A percentile compares a stretch with the other conserved stretches of the same genome.
Conservation (phyloP, 2,113 vertebrate species). For the Vimba vimba region DNA sequence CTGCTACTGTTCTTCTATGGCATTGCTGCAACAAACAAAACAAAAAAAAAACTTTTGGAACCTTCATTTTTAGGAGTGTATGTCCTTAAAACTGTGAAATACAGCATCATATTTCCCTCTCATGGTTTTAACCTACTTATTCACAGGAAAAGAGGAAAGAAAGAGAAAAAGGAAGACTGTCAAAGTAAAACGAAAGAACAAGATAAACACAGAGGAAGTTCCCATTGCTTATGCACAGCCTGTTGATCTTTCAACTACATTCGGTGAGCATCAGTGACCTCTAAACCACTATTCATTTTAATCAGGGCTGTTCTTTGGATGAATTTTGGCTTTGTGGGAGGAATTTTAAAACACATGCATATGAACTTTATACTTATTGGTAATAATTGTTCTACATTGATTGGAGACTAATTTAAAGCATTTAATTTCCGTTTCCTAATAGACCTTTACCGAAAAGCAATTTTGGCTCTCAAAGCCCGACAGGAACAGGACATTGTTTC, state of each 20-base stretch:
- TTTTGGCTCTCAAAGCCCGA: slow-evolving; percentile 84
- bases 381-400: background rate
- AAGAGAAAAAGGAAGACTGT: slow-evolving; percentile 78
- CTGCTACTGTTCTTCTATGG: too few species aligned
- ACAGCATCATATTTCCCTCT: background rate
- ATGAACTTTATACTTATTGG: background rate
- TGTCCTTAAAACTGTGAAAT: background rate
- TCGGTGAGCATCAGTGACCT: slow-evolving; percentile 71
- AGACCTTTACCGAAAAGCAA: slow-evolving; percentile 88
- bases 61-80: too few species aligned
- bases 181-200: slow-evolving; percentile 80
- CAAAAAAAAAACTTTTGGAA: too few species aligned
- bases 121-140: background rate
- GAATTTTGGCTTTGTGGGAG: background rate
- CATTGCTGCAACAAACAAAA: too few species aligned
- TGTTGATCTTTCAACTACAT: slow-evolving; percentile 79
- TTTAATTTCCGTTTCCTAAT: slow-evolving; percentile 46
- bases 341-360: background rate
- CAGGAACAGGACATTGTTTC: slow-evolving; percentile 74
- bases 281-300: background rate
- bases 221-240: slow-evolving; percentile 62
- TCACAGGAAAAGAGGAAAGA: slow-evolving; percentile 70
- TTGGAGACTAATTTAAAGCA: background rate
- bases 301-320: background rate
- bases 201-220: slow-evolving; percentile 80